Conservation (phyloP, 2,797 vertebrate genomes). For the Sardinella longiceps region DNA sequence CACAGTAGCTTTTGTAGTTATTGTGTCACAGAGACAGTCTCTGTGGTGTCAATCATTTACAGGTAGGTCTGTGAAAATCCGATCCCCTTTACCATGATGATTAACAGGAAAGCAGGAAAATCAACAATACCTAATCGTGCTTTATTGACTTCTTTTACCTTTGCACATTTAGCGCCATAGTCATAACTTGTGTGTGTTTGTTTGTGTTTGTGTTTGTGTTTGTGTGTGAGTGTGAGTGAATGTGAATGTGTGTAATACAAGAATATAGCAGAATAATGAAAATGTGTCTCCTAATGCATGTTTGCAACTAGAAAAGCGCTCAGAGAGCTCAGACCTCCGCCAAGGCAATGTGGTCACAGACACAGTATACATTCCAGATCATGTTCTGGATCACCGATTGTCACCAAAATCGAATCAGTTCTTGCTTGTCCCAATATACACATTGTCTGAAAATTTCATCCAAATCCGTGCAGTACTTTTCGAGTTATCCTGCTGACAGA, state of each 20-base stretch:
- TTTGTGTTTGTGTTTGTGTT: too few species aligned
- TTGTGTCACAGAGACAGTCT: not conserved
- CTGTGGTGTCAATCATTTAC: not conserved
- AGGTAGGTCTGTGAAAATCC: not conserved
- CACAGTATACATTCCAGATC: too few species aligned
- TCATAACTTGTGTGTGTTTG: not conserved
- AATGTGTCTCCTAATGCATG: not conserved
- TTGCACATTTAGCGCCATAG: constrained; percentile 33
- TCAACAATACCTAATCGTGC: not conserved
- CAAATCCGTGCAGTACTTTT: too few species aligned
- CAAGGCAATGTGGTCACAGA: too few species aligned
- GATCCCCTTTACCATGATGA: not conserved
- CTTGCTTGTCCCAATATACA: too few species aligned
- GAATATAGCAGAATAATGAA: not conserved
- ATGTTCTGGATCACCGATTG: too few species aligned
- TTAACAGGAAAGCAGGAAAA: not conserved
- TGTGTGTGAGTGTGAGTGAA: too few species aligned
- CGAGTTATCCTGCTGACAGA: too few species aligned
- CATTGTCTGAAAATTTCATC: too few species aligned
- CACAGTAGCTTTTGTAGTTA: not conserved
- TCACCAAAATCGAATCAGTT: too few species aligned
- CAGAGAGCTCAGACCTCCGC: too few species aligned
- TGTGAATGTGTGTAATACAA: not conserved
- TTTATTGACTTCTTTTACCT: not conserved
- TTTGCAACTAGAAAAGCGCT: too few species aligned